Conservation (phyloP, 92 coral and sea anemone species). For the Ricordea florida region DNA sequence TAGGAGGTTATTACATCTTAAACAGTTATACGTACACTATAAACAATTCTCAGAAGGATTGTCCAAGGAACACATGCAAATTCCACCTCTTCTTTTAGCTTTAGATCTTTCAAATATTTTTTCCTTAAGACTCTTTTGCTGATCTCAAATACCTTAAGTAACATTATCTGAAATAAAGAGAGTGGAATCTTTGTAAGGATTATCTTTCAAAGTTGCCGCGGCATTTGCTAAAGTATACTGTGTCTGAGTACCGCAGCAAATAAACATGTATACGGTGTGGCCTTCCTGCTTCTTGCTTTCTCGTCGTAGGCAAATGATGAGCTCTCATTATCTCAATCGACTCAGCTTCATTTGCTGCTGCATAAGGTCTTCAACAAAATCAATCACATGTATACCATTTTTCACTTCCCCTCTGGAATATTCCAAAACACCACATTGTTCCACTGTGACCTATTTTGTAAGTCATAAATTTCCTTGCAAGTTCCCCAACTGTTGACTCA, state of each 20-base stretch:
- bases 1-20: too few relatives aligned
- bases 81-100: conserved; percentile 3
- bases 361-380: background rate
- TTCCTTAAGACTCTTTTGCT: background rate
- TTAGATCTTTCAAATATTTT: background rate
- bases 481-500: background rate
- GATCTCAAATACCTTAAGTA: background rate
- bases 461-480: background rate
- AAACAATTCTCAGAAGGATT: background rate
- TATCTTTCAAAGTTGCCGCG: background rate
- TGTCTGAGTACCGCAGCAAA: conserved; percentile 3
- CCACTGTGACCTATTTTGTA: conserved; percentile 3
- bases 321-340: background rate
- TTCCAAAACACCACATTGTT: conserved; percentile 13
- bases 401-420: conserved; percentile 3
- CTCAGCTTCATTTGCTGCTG: background rate
- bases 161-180: conserved; percentile 6
- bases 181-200: background rate
- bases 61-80: conserved; percentile 7
- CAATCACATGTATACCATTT: background rate
- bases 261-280: background rate
- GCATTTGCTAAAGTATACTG: conserved; percentile 10
- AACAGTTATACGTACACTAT: too few relatives aligned
- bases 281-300: too few relatives aligned
- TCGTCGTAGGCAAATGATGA: conserved; percentile 2